These are phyloP conservation scores for Carcina quercana DNA, from an alignment of 2,888 invertebrate species.

Conservation along the genomic window DNA sequence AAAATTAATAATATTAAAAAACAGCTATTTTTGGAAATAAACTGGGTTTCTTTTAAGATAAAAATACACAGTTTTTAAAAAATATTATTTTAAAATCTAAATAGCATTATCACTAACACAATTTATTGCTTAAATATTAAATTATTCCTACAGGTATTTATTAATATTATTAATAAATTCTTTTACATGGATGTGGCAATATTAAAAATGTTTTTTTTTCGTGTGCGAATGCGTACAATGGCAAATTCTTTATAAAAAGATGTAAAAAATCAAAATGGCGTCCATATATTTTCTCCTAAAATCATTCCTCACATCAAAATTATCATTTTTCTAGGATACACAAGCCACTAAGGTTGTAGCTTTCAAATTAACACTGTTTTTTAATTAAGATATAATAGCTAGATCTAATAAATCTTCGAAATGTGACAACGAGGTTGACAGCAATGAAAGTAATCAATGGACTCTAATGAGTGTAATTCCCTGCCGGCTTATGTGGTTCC, in stretches of 20 bases:
- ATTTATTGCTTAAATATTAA: conserved; percentile 56
- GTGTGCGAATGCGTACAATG: too few species aligned
- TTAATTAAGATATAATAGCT: too few species aligned
- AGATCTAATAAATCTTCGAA: too few species aligned
- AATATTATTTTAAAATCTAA: conserved; percentile 22
- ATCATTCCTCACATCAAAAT: not conserved
- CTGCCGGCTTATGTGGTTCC: too few species aligned
- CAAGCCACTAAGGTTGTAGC: too few species aligned
- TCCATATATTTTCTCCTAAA: not conserved
- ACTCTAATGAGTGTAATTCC: too few species aligned
- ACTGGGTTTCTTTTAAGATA: conserved; percentile 12
- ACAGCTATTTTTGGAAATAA: conserved; percentile 9
- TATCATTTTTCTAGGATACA: too few species aligned
- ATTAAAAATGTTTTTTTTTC: conserved; percentile 9
- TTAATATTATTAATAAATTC: conserved; percentile 54
- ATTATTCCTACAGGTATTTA: conserved; percentile 28
- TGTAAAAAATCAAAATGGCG: not conserved
- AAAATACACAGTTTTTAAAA: conserved; percentile 17
- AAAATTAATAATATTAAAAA: too few species aligned
- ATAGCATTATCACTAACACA: conserved; percentile 59
- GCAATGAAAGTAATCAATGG: too few species aligned
- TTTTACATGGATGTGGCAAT: conserved; percentile 48
- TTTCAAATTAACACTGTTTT: too few species aligned
- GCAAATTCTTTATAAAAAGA: not conserved
- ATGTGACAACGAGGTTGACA: too few species aligned